Evolutionary conservation across 2,888 invertebrate genomes (phyloP), one percentile per base, ranked within the genome.

Genomic region (Panopea generosa): DNA sequence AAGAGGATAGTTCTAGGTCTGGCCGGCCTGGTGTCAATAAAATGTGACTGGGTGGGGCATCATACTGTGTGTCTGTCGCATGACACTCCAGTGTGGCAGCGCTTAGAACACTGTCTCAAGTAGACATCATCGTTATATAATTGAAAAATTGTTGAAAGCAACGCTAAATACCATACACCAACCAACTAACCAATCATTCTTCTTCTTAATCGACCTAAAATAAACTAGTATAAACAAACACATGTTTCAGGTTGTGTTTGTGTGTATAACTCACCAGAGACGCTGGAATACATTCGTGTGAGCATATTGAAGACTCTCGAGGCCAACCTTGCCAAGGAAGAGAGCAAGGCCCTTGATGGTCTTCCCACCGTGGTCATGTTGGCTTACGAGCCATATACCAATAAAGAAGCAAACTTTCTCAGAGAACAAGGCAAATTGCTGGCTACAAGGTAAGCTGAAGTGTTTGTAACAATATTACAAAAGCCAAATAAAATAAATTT

Each of bases 301-400:
- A 97, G 97, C 92, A 94, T 99, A 82, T 97, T 98, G 92, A 97
- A 97, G 92, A 97, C 97, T 2, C 94, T 98, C 27, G 94, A 98
- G 11, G 96, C 96, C 20, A 97, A 98, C 94, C 94, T 98, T 70
- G 97, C 97, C 89, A 96, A 97, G 87, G 97, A 98, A 90, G 98
- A 98, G 90, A 96, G 97, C 88, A 92, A 96, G 76, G 96, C 96
- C 14, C 96, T 97, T 92, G 97, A 97, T 93, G 93, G 96, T 77
- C 93, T 98, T 83, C 98, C 98, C 1, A 95, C 98, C 89, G 97
- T 98, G 55, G 95, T 98, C 87, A 95, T 98, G 93, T 97, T 98
- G 92, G 96, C 97, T 27, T 96, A 97, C 91, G 97, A 97, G 93
- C 94, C 96, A 16, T 95, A 97, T 91, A 96, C 96, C 84, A 97